Percentiles rank a stretch among this genome's conserved stretches.
Conservation (phyloP, 2,797 vertebrate genomes). For the Urocyon cinereoargenteus region DNA sequence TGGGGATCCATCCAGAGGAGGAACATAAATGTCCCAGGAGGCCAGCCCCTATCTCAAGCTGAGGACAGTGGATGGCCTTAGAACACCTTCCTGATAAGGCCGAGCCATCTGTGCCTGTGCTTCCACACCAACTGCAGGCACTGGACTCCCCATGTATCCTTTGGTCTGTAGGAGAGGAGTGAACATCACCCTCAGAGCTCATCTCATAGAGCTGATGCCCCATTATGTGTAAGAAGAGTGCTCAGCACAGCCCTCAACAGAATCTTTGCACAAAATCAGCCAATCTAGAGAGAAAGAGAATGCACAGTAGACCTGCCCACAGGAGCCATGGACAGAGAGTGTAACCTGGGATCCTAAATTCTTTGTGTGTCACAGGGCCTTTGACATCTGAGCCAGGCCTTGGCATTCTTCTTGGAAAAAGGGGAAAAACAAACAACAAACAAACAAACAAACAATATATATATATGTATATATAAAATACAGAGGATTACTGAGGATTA, state of each 20-base stretch:
- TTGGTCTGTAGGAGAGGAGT: fast-evolving
- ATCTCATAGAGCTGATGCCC: fast-evolving
- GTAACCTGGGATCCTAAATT: neutral
- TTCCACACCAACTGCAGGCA: too few species aligned
- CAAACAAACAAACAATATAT: too few species aligned
- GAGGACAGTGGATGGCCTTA: too few species aligned
- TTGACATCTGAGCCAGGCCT: neutral
- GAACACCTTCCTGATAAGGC: neutral
- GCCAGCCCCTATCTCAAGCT: neutral
- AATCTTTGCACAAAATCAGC: too few species aligned
- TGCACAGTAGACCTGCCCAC: neutral
- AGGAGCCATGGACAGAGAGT: neutral
- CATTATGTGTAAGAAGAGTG: neutral
- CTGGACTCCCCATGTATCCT: neutral
- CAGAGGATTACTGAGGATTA: neutral
- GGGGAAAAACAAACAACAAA: too few species aligned
- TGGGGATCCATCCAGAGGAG: neutral
- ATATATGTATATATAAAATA: neutral
- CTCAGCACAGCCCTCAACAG: too few species aligned
- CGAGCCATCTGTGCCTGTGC: too few species aligned
- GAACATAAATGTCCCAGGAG: neutral
- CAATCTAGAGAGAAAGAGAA: neutral
- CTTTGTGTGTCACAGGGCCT: neutral
- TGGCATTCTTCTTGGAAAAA: neutral
- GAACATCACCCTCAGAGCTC: too few species aligned